Evolutionary conservation across 2,888 invertebrate species (phyloP).

Genomic region (Phyto melanocephala): DNA sequence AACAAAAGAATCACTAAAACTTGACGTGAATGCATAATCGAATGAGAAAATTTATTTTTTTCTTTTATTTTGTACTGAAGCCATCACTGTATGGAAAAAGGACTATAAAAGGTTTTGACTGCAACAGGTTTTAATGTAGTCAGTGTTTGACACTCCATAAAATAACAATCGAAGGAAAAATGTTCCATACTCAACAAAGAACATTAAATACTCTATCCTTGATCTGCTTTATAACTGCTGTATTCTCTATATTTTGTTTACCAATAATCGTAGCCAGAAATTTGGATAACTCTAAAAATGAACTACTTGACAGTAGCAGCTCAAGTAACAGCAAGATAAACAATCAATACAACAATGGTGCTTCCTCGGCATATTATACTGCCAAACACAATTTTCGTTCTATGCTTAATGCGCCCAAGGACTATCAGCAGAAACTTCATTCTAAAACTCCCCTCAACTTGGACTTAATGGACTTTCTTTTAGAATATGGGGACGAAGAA

Average conservation of each 20-base stretch:
- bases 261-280: slow-evolving; percentile 44
- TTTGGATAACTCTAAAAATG: slow-evolving; percentile 45
- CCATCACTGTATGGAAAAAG: neutral
- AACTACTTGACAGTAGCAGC: slow-evolving; percentile 40
- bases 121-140: slow-evolving; percentile 40
- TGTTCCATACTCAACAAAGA: slow-evolving; percentile 11
- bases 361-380: slow-evolving; percentile 37
- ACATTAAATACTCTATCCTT: slow-evolving; percentile 11
- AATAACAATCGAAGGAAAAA: slow-evolving; percentile 14
- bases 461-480: slow-evolving; percentile 74
- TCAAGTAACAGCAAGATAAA: slow-evolving; percentile 30
- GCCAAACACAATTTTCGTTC: slow-evolving; percentile 70
- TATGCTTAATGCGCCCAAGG: slow-evolving; percentile 35
- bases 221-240: neutral
- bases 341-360: neutral
- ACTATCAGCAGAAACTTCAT: slow-evolving; percentile 69
- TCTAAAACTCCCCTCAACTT: slow-evolving; percentile 75
- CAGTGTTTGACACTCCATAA: slow-evolving; percentile 11
- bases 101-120: slow-evolving; percentile 50
- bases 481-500: slow-evolving; percentile 74
- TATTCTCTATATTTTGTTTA: slow-evolving; percentile 27
- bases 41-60: neutral
- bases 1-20: neutral
- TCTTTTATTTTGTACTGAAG: neutral
- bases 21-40: slow-evolving; percentile 47